Evolutionary conservation across 2,797 vertebrate genomes (phyloP).

Genomic region (Mormyrops boulengeri): DNA sequence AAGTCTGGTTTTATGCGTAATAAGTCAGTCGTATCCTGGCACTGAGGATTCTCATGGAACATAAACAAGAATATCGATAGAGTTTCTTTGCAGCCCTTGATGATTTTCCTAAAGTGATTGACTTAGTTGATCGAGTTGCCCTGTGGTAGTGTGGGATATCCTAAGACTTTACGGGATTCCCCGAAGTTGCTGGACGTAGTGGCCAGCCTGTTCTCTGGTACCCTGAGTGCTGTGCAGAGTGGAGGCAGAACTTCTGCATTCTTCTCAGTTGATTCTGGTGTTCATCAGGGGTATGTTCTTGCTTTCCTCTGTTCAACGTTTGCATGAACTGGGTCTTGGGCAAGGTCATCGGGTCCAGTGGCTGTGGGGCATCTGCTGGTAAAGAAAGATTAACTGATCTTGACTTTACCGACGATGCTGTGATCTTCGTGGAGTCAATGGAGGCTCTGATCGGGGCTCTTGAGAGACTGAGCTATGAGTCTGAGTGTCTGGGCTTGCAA

Average conservation of each 20-base stretch:
- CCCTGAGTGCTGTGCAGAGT: not conserved
- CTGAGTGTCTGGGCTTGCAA: not conserved
- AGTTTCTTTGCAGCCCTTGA: not conserved
- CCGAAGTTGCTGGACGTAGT: not conserved
- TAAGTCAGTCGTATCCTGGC: not conserved
- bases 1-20: not conserved
- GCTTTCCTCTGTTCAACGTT: not conserved
- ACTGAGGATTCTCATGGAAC: not conserved
- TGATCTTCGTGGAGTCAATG: not conserved
- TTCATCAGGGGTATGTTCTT: not conserved
- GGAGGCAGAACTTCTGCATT: not conserved
- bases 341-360: not conserved
- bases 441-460: not conserved
- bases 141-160: not conserved
- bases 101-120: not conserved
- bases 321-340: not conserved
- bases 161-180: not conserved
- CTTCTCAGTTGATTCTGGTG: not conserved
- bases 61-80: not conserved
- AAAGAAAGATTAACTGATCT: not conserved
- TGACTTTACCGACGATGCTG: not conserved
- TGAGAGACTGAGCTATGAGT: not conserved
- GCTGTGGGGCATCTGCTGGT: not conserved
- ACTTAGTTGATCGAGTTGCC: not conserved
- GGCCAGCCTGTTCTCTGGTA: not conserved